Percentiles rank a stretch among this genome's conserved stretches.
These are phyloP conservation scores for Leucophora obtusa DNA, from an alignment of 2,888 invertebrate genomes.

Conservation along the genomic window DNA sequence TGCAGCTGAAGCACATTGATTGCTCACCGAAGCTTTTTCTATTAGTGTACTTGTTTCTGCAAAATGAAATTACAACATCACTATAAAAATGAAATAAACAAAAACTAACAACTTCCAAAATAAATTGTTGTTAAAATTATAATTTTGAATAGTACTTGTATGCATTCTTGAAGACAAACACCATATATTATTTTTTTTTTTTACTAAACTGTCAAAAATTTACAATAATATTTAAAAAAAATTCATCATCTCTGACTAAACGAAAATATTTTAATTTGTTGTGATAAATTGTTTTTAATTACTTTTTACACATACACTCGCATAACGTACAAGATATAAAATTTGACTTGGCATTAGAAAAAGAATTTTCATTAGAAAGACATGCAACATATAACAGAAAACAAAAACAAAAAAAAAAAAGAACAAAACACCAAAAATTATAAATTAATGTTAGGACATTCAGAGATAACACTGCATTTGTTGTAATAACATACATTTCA, in stretches of 20 bases:
- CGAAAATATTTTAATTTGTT: slow-evolving; percentile 53
- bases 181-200: background rate
- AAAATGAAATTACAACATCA: no score
- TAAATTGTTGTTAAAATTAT: no score
- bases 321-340: slow-evolving; percentile 53
- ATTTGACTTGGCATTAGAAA: slow-evolving; percentile 61
- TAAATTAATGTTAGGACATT: slow-evolving; percentile 43
- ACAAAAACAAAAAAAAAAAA: slow-evolving; percentile 2
- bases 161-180: no score
- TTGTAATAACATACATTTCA: slow-evolving; percentile 20
- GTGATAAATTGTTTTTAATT: slow-evolving; percentile 65
- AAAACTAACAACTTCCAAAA: no score
- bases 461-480: slow-evolving; percentile 11
- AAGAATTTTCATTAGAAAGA: slow-evolving; percentile 60
- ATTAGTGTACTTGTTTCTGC: no score
- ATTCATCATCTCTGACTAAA: background rate
- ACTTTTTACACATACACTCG: slow-evolving; percentile 51
- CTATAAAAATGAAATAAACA: no score
- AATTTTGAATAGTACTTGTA: no score
- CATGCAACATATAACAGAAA: slow-evolving; percentile 24
- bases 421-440: slow-evolving; percentile 33
- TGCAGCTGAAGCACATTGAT: no score
- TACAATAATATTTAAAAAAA: background rate
- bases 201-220: background rate
- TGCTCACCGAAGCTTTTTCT: no score